Evolutionary conservation across 2,888 invertebrate species (phyloP), one percentile per base, ranked within the genome.

Genomic region (Platycheirus albimanus): DNA sequence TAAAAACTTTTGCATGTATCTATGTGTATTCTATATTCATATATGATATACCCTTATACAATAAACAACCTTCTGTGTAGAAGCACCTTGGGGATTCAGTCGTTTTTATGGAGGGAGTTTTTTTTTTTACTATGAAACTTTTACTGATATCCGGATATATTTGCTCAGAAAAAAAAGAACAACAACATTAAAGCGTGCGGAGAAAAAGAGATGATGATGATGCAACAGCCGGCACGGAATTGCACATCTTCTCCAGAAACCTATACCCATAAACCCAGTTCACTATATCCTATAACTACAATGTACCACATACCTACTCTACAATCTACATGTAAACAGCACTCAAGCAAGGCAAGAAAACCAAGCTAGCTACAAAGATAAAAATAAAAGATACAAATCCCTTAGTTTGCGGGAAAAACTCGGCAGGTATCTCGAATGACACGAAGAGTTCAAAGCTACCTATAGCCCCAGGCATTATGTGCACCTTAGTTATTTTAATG

Each of bases 231-330:
- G n/a, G 28, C 10, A 56, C 56, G n/a, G n/a, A 30, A 30, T 41
- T 54, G 36, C 45, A 41, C 54, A 41, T 51, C 38, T 33, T 30
- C 24, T 43, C 17, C 24, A n/a, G n/a, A n/a, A n/a, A n/a, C n/a
- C n/a, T n/a, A n/a, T n/a, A n/a, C 74, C 63, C 47, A 80, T 45
- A 75, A 75, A 75, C 75, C 75, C 69, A 79, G 52, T 78, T 72
- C 36, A 45, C 47, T 54, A n/a, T n/a, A n/a, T n/a, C n/a, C 15
- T 30, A 15, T 15, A 6, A 6, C 20, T 19, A 38, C 54, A 63
- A 13, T 72, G 61, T 20, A 67, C 66, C 47, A 41, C 54, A 54
- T 52, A 45, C 19, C 11, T 10, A 6, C 19, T 17, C 5, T 20
- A 41, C 8, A 20, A n/a, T 3, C 17, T 19, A 24, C 13, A 24